A percentile compares a stretch with the other conserved stretches of the same genome.
Conservation (phyloP, 2,113 vertebrate species). For the Cebus imitator region DNA sequence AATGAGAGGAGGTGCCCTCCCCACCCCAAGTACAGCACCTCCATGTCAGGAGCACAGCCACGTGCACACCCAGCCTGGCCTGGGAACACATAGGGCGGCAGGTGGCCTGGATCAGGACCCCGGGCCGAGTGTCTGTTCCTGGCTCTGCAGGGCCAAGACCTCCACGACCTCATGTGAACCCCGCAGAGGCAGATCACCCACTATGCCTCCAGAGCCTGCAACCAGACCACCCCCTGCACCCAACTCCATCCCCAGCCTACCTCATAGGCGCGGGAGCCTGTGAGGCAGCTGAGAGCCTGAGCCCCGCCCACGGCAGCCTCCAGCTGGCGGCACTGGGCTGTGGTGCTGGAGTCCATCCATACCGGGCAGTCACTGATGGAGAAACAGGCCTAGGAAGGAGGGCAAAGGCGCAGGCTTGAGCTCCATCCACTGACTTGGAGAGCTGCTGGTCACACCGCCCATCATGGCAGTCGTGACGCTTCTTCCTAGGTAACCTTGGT, state of each 20-base stretch:
- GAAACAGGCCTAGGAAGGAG: conserved; percentile 87
- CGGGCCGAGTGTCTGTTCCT: neutral
- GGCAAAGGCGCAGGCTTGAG: neutral
- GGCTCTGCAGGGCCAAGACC: accelerated
- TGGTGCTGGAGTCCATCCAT: conserved; percentile 98
- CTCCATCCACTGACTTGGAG: neutral
- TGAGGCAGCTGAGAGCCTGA: conserved; percentile 87
- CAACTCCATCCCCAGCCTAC: conserved; percentile 68
- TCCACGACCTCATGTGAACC: neutral
- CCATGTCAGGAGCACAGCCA: accelerated
- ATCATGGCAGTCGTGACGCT: accelerated
- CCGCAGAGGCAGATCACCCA: neutral
- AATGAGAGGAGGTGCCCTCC: neutral
- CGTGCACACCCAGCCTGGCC: neutral
- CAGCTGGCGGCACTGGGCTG: conserved; percentile 87
- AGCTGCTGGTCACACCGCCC: accelerated
- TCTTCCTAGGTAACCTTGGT: neutral
- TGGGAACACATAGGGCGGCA: neutral
- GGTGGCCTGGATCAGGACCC: neutral
- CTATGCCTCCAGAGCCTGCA: neutral
- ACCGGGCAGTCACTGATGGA: conserved; percentile 88
- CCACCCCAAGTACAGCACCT: neutral
- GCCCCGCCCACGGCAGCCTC: conserved; percentile 90
- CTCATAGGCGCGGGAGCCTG: conserved; percentile 96
- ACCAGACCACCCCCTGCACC: neutral